These are phyloP conservation scores for Autographa gamma DNA, from an alignment of 2,888 invertebrate species.

Conservation along the genomic window DNA sequence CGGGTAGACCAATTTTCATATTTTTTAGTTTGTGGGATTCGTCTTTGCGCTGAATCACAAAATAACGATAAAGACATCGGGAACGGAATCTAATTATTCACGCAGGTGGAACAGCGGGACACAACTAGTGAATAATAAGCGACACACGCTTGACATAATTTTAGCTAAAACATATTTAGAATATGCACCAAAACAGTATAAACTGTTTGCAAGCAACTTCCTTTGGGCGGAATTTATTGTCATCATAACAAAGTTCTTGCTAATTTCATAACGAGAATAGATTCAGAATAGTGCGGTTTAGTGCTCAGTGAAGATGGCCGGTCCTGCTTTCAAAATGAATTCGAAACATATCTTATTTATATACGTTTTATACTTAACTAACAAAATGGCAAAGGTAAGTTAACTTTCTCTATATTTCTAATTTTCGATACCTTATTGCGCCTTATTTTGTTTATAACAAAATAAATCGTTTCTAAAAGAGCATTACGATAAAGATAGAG, in stretches of 20 bases:
- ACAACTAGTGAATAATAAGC: background rate
- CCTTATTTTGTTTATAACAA: background rate
- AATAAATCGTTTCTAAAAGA: too few relatives aligned
- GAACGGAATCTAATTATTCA: too few relatives aligned
- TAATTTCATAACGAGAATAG: conserved; percentile 16
- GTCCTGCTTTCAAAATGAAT: conserved; percentile 26
- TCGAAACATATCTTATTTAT: conserved; percentile 20
- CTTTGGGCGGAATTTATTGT: conserved; percentile 40
- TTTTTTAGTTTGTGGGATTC: too few relatives aligned
- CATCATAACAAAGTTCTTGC: conserved; percentile 33
- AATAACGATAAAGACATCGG: too few relatives aligned
- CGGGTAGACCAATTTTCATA: too few relatives aligned
- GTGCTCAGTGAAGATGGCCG: conserved; percentile 20
- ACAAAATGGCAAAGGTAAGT: conserved; percentile 43
- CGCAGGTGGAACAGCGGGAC: too few relatives aligned
- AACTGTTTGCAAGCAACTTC: conserved; percentile 31
- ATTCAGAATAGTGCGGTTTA: conserved; percentile 13
- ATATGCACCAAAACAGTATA: background rate
- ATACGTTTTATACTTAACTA: conserved; percentile 23
- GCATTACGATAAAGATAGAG: too few relatives aligned
- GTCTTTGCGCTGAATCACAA: too few relatives aligned
- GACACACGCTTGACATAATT: background rate
- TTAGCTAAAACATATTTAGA: background rate
- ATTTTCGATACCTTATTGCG: background rate
- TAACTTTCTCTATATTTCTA: background rate